Conservation (phyloP, 2,797 vertebrate species). For the Enteromius argenteus region DNA sequence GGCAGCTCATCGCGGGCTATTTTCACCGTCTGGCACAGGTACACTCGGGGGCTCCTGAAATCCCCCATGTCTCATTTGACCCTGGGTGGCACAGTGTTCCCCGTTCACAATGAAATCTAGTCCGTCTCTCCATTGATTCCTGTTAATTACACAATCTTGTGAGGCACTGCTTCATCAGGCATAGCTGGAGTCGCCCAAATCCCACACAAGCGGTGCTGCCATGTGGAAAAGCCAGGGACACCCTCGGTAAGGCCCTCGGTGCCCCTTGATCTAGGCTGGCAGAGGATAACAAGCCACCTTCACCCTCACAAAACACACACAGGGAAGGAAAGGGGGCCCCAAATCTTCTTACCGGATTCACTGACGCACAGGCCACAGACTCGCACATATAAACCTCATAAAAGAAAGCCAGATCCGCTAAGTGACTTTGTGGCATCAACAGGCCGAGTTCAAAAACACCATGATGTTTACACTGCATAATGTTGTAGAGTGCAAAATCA, state of each 20-base stretch:
- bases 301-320: constrained; percentile 55
- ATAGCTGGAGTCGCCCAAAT: constrained; percentile 59
- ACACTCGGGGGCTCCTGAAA: constrained; percentile 47
- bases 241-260: constrained; percentile 60
- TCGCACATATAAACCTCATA: constrained; percentile 38
- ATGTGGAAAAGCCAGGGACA: constrained; percentile 69
- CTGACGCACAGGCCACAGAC: constrained; percentile 50
- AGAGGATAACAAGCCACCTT: constrained; percentile 59
- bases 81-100: constrained; percentile 59
- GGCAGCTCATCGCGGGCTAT: constrained; percentile 69
- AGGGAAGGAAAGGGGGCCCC: constrained; percentile 60
- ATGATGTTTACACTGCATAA: constrained; percentile 52
- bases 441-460: constrained; percentile 31
- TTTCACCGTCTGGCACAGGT: constrained; percentile 47
- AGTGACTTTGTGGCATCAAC: constrained; percentile 48
- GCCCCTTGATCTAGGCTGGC: constrained; percentile 59
- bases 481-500: constrained; percentile 46
- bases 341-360: constrained; percentile 51
- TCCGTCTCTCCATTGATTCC: constrained; percentile 59
- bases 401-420: constrained; percentile 44
- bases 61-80: constrained; percentile 60
- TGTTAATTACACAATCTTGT: constrained; percentile 66
- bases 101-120: constrained; percentile 56
- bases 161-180: constrained; percentile 53
- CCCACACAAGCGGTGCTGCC: constrained; percentile 68